Evolutionary conservation across 2,113 vertebrate genomes (phyloP).

Genomic region (Loxodonta africana): DNA sequence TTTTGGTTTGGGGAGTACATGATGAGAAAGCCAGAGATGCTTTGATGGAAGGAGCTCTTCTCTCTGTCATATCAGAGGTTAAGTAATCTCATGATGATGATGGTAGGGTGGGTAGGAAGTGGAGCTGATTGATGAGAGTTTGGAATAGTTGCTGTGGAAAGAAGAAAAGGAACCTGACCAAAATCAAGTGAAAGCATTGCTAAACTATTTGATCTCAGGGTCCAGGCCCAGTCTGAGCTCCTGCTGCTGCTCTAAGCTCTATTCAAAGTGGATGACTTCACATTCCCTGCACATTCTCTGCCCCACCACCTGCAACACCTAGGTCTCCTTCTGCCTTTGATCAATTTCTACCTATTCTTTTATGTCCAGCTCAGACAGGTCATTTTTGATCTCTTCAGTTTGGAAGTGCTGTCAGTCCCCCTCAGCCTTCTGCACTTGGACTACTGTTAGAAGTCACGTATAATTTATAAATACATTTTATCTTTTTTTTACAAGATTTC

Average conservation of each 20-base stretch:
- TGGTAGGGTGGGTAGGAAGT: not conserved
- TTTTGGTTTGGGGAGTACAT: not conserved
- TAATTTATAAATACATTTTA: not conserved
- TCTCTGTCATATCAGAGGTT: not conserved
- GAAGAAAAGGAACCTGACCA: conserved; percentile 1
- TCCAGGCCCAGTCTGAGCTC: not conserved
- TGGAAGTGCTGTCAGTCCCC: not conserved
- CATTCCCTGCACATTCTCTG: not conserved
- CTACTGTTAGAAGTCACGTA: not conserved
- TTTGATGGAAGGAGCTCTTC: not conserved
- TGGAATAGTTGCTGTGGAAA: not conserved
- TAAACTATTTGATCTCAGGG: not conserved
- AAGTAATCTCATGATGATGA: not conserved
- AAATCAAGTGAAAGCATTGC: not conserved
- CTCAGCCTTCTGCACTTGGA: not conserved
- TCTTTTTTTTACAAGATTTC: not conserved
- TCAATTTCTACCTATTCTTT: not conserved
- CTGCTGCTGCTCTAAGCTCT: not conserved
- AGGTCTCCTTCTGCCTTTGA: not conserved
- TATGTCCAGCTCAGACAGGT: not conserved
- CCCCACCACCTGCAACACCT: too few relatives aligned
- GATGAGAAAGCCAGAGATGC: not conserved
- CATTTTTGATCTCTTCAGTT: not conserved
- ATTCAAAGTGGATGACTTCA: not conserved
- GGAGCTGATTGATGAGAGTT: not conserved